Base-by-base conservation (phyloP, 2,797 vertebrate species). In the Acipenser ruthenus region DNA sequence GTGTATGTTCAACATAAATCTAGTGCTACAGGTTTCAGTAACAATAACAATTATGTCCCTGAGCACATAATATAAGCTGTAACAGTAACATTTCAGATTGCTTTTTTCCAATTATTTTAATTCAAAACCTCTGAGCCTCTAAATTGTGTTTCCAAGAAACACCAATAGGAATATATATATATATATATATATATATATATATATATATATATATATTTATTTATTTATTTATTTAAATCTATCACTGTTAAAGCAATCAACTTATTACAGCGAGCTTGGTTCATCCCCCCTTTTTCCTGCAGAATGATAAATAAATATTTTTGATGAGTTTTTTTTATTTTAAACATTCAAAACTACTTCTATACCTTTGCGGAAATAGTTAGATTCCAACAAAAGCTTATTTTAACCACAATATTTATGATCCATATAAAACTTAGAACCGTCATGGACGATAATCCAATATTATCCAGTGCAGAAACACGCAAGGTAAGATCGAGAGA, bases 31-130 rank as follows among this genome's bases (percentile, higher is more conserved):
- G 69, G 8, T 55, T 48, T 52, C 10, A 52, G 51, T 11, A 48
- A 60, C 48, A 65, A 13, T 18, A 47, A 50, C 49, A 63, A 59
- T 60, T 63, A 49, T 70, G 62, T 66, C 60, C 65, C 68, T 69
- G 68, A 69, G 68, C 64, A 56, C 60, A 37, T 37, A 0, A 37
- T 37, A 37, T 37, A 37, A 37, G 3, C 37, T 37, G 37, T 37
- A 37, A 37, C 37, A 37, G 3, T 37, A 5, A 37, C 5, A 37
- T 37, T 37, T 37, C 37, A 37, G 37, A 37, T 5, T 4, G 37
- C 37, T 66, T 64, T 63, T n/a, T 23, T 66, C 10, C n/a, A 37
- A 18, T 15, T 65, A 23, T 65, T 60, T 59, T 50, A 60, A 62
- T 49, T 48, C 8, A 13, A 49, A 49, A 9, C 13, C 10, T 37